phyloP scores from a whole-genome alignment of 2,797 vertebrate genomes.

The Scarus forsteni region DNA sequence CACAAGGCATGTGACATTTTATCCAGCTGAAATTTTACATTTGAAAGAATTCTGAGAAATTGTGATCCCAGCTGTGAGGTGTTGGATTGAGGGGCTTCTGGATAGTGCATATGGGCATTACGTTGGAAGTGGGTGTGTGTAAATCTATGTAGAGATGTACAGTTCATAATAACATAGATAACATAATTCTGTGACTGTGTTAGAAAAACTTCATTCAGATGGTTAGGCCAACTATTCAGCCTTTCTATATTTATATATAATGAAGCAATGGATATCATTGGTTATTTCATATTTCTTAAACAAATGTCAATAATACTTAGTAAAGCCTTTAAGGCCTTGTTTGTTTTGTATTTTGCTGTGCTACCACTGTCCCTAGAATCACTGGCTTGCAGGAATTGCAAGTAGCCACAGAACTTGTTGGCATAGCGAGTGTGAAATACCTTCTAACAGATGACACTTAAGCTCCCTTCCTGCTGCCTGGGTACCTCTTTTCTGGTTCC shows the following conservation, averaged over 20 bases:
- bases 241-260: background rate
- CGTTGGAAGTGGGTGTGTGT: too few relatives aligned
- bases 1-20: constrained; percentile 1
- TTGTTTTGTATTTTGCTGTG: background rate
- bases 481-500: background rate
- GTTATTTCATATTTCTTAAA: too few relatives aligned
- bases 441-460: background rate
- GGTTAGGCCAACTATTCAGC: background rate
- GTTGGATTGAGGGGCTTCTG: too few relatives aligned
- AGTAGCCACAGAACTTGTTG: background rate
- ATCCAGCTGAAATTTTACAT: background rate
- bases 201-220: background rate
- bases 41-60: too few relatives aligned
- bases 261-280: too few relatives aligned
- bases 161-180: too few relatives aligned
- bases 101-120: too few relatives aligned
- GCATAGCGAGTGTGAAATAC: background rate
- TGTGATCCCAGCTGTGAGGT: too few relatives aligned
- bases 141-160: too few relatives aligned
- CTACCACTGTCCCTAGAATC: background rate
- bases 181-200: too few relatives aligned
- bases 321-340: too few relatives aligned
- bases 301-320: too few relatives aligned
- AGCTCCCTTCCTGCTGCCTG: background rate
- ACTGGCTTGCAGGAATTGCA: background rate